Conservation (phyloP, 2,888 invertebrate genomes). For the Tigriopus californicus region DNA sequence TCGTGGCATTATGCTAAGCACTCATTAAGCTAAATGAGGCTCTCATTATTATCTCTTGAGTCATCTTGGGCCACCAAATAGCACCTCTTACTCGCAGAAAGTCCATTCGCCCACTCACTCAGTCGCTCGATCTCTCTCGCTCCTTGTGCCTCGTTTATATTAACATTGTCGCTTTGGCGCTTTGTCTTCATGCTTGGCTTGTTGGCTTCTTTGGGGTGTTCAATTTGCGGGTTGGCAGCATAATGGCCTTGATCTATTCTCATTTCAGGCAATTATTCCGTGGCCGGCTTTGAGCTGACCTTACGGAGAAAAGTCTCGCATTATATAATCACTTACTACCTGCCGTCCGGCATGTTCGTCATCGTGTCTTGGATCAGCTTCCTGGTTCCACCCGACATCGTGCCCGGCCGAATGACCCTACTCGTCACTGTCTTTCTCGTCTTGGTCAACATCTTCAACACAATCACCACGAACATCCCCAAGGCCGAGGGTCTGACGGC, state of each 20-base stretch:
- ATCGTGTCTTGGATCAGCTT: slow-evolving; percentile 17
- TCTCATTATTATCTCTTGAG: too few relatives aligned
- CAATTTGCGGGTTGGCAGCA: too few relatives aligned
- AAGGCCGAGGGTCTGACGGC: slow-evolving; percentile 11
- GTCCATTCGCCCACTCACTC: too few relatives aligned
- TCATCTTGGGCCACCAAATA: too few relatives aligned
- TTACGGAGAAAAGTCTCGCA: slow-evolving; percentile 14
- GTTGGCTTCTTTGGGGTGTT: too few relatives aligned
- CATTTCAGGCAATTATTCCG: slow-evolving; percentile 13
- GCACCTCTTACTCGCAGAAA: too few relatives aligned
- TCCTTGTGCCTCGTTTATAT: too few relatives aligned
- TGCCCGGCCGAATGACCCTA: slow-evolving; percentile 15
- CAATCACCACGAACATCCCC: slow-evolving; percentile 15
- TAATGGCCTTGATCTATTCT: neutral
- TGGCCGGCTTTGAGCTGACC: slow-evolving; percentile 14
- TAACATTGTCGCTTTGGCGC: too few relatives aligned
- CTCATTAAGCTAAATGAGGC: too few relatives aligned
- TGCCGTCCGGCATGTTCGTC: slow-evolving; percentile 16
- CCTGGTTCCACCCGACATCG: slow-evolving; percentile 14
- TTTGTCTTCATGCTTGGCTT: too few relatives aligned
- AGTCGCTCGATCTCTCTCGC: too few relatives aligned
- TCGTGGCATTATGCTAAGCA: too few relatives aligned
- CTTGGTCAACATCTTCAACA: slow-evolving; percentile 15
- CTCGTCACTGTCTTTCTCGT: slow-evolving; percentile 15
- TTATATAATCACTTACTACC: slow-evolving; percentile 16